Conservation (phyloP, 2,113 vertebrate species). For the Setophaga kirtlandii region DNA sequence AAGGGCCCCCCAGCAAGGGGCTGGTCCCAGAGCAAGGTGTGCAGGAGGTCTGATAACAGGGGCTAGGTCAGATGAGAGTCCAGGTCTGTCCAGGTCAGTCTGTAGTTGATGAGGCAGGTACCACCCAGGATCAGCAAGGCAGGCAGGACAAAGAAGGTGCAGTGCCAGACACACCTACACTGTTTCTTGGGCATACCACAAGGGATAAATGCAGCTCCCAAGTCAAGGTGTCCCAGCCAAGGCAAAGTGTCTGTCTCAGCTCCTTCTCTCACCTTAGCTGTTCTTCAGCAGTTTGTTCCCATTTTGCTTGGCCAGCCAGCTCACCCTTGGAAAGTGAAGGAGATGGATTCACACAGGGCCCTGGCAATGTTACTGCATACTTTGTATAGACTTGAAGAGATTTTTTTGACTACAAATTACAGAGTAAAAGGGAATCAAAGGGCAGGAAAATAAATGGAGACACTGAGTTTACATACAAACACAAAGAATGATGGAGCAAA, state of each 20-base stretch:
- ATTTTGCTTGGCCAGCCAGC: fast-evolving
- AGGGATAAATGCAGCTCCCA: not conserved
- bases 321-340: not conserved
- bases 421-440: not conserved
- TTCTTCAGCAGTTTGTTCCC: not conserved
- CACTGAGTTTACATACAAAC: not conserved
- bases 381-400: not conserved
- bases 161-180: not conserved
- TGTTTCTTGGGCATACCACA: not conserved
- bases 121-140: not conserved
- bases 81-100: too few relatives aligned
- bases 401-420: not conserved
- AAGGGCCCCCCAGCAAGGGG: not conserved
- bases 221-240: not conserved
- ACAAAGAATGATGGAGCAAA: not conserved
- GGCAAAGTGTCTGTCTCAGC: not conserved
- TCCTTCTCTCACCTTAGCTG: not conserved
- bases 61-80: not conserved
- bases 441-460: not conserved
- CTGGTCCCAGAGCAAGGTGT: not conserved
- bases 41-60: not conserved
- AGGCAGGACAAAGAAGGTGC: not conserved
- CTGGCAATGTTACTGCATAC: not conserved
- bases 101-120: not conserved
- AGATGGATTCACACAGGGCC: not conserved